phyloP scores from a whole-genome alignment of 2,113 vertebrate species.

The Mastomys natalensis region DNA sequence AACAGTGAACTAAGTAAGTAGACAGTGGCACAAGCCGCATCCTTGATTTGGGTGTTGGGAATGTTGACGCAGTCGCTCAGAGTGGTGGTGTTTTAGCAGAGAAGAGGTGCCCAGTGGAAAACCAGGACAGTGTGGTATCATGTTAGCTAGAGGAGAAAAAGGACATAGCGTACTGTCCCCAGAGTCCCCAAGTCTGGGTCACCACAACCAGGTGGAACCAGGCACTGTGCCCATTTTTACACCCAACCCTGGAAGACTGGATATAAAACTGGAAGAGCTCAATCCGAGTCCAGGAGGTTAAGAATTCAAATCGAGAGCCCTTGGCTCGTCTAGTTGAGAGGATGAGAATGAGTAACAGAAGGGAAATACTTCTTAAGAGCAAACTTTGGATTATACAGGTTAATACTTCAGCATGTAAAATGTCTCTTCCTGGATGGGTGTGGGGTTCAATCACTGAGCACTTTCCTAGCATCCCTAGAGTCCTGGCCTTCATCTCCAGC shows the following conservation, averaged over 20 bases:
- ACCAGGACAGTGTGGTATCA: not conserved
- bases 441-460: not conserved
- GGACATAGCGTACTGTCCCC: not conserved
- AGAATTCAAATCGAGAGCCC: not conserved
- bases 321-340: not conserved
- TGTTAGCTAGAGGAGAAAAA: not conserved
- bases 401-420: conserved; percentile 38
- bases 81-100: conserved; percentile 40
- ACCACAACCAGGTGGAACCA: not conserved
- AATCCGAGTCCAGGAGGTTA: not conserved
- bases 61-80: not conserved
- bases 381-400: conserved; percentile 34
- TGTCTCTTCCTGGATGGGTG: not conserved
- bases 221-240: not conserved
- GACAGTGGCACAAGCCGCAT: not conserved
- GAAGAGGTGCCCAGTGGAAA: not conserved
- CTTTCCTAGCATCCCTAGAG: not conserved
- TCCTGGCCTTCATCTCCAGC: not conserved
- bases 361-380: conserved; percentile 26
- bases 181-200: not conserved
- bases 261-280: not conserved
- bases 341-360: conserved; percentile 16
- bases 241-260: not conserved
- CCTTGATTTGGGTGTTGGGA: not conserved
- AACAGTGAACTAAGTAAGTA: not conserved